phyloP scores from a whole-genome alignment of 2,888 invertebrate species.

The Sesamia inferens region DNA sequence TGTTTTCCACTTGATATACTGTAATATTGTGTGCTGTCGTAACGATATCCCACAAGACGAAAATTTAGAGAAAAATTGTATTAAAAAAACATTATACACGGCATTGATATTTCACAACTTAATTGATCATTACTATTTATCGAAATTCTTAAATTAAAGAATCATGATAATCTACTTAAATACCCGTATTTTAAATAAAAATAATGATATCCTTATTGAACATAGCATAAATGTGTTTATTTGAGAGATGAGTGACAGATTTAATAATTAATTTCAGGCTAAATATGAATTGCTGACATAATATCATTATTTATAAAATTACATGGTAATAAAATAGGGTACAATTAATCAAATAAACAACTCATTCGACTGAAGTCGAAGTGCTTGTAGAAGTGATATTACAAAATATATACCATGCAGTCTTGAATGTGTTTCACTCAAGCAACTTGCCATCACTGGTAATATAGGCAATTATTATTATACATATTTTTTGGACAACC shows the following conservation, averaged over 20 bases:
- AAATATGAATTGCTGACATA: constrained; percentile 6
- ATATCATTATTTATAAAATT: constrained; percentile 10
- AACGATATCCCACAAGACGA: background rate
- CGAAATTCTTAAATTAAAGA: constrained; percentile 33
- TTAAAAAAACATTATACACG: constrained; percentile 36
- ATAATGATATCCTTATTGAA: constrained; percentile 21
- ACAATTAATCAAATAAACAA: constrained; percentile 19
- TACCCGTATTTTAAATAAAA: constrained; percentile 61
- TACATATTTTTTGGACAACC: constrained; percentile 15
- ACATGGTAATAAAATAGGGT: constrained; percentile 7
- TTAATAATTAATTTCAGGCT: constrained; percentile 8
- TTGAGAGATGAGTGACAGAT: constrained; percentile 8
- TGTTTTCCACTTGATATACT: constrained; percentile 14
- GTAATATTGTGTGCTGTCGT: background rate
- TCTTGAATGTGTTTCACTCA: constrained; percentile 30
- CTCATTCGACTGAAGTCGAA: constrained; percentile 11
- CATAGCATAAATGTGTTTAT: constrained; percentile 23
- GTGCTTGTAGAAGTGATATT: constrained; percentile 3
- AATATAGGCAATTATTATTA: constrained; percentile 14
- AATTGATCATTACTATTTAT: constrained; percentile 44
- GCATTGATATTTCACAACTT: constrained; percentile 45
- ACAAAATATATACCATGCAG: constrained; percentile 19
- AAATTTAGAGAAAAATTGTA: constrained; percentile 21
- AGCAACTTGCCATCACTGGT: constrained; percentile 24
- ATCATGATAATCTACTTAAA: constrained; percentile 57